phyloP scores from a whole-genome alignment of 2,888 invertebrate genomes.

The Leucania comma region DNA sequence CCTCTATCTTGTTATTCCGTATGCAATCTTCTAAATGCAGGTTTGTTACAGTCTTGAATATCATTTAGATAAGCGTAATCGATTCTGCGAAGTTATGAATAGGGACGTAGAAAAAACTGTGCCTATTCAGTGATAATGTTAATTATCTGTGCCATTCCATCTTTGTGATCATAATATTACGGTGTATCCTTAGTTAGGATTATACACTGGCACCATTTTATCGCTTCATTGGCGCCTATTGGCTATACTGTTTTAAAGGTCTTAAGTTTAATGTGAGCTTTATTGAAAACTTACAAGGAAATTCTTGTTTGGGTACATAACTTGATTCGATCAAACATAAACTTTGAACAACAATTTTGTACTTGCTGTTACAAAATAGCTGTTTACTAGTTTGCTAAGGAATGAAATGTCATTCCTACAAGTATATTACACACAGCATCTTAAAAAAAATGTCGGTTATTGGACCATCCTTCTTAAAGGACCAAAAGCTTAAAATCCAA shows the following conservation, averaged over 20 bases:
- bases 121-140: constrained; percentile 27
- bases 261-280: constrained; percentile 6
- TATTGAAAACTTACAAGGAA: constrained; percentile 9
- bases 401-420: not conserved
- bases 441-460: not conserved
- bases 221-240: constrained; percentile 36
- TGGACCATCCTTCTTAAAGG: not conserved
- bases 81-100: constrained; percentile 45
- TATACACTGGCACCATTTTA: constrained; percentile 41
- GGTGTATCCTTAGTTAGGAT: constrained; percentile 17
- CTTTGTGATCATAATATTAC: constrained; percentile 36
- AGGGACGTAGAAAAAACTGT: constrained; percentile 29
- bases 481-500: not conserved
- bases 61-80: constrained; percentile 44
- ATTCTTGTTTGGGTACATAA: not conserved
- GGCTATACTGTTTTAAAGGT: constrained; percentile 5
- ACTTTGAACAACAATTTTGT: too few relatives aligned
- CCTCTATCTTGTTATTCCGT: constrained; percentile 32
- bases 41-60: constrained; percentile 45
- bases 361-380: not conserved
- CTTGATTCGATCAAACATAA: constrained; percentile 2
- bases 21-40: constrained; percentile 47
- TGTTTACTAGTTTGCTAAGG: not conserved
- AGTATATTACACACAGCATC: not conserved
- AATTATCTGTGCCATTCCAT: constrained; percentile 41